Conservation (phyloP, 1,140 invertebrate genomes). For the Pemphigus obesinymphae region DNA sequence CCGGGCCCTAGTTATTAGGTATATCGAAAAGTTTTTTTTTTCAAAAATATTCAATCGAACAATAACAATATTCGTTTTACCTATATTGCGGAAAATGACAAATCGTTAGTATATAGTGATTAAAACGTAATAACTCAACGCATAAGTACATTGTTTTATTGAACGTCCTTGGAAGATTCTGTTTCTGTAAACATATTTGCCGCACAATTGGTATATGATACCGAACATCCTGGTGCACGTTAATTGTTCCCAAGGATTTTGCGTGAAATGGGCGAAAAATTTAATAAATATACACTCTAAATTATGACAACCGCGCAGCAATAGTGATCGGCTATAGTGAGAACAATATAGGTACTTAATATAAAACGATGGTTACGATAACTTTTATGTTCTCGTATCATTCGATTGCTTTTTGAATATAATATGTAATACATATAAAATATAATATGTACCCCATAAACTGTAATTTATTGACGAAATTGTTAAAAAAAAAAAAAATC, state of each 20-base stretch:
- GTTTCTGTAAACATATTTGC: conserved; percentile 9
- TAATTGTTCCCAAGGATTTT: conserved; percentile 22
- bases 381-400: too few species aligned
- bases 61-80: too few species aligned
- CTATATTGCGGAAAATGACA: neutral
- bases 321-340: too few species aligned
- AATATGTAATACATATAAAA: too few species aligned
- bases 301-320: neutral
- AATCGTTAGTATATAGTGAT: conserved; percentile 13
- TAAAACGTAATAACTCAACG: neutral
- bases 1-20: too few species aligned
- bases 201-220: neutral
- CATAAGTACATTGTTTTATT: neutral
- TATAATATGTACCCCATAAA: too few species aligned
- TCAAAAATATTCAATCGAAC: too few species aligned
- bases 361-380: neutral
- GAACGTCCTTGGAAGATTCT: neutral
- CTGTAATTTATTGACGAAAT: too few species aligned
- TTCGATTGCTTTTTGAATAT: too few species aligned
- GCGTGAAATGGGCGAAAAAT: neutral
- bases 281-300: neutral
- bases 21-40: too few species aligned
- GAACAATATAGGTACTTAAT: too few species aligned
- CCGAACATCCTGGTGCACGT: neutral
- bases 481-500: too few species aligned